Evolutionary conservation across 2,113 vertebrate species (phyloP).

Genomic region (Urocolius indicus): DNA sequence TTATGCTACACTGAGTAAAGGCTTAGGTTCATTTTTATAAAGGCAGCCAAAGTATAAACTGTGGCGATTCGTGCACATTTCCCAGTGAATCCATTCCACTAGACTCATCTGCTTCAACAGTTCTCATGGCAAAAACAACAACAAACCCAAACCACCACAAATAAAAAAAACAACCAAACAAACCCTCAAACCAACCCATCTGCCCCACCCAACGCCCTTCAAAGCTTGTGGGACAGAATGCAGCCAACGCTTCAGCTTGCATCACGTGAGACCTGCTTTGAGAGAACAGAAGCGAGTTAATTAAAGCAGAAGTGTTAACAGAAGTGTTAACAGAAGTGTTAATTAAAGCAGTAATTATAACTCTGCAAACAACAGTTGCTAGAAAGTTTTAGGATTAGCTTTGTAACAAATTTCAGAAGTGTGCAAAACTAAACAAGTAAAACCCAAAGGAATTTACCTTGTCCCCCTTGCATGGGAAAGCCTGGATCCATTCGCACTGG

Average conservation of each 20-base stretch:
- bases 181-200: rapidly evolving
- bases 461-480: slow-evolving; percentile 87
- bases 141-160: neutral
- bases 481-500: slow-evolving; percentile 89
- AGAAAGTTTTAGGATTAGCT: neutral
- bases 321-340: neutral
- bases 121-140: neutral
- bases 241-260: neutral
- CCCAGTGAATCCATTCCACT: neutral
- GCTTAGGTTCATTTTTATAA: neutral
- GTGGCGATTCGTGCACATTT: neutral
- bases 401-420: neutral
- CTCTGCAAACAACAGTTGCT: neutral
- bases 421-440: neutral
- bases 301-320: no score
- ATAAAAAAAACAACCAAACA: neutral
- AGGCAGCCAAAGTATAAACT: neutral
- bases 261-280: rapidly evolving
- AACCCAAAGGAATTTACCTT: slow-evolving; percentile 77
- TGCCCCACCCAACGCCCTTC: neutral
- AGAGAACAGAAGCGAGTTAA: neutral
- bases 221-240: neutral
- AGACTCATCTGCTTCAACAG: neutral
- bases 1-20: neutral
- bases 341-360: neutral